These are phyloP conservation scores for Nysson spinosus DNA, from an alignment of 2,888 invertebrate species.

Conservation along the genomic window DNA sequence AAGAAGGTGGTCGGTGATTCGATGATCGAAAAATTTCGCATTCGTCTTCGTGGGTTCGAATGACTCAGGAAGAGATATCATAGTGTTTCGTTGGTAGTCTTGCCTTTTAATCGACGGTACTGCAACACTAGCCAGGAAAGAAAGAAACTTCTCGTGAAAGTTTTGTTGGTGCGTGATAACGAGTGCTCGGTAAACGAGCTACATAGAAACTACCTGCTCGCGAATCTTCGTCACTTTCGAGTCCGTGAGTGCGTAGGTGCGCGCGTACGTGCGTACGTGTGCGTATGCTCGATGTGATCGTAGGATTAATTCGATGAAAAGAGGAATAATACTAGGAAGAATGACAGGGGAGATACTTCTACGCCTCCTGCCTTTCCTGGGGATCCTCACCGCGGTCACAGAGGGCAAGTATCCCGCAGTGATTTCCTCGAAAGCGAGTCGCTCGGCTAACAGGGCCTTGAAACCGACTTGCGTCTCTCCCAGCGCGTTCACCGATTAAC, in stretches of 20 bases:
- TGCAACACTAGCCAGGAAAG: no score
- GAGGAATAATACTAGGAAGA: slow-evolving; percentile 58
- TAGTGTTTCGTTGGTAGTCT: no score
- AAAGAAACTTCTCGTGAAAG: slow-evolving; percentile 55
- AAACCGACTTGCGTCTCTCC: no score
- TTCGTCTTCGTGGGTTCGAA: no score
- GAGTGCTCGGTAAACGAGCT: slow-evolving; percentile 45
- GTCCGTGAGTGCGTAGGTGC: no score
- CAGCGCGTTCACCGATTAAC: no score
- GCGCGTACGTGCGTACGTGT: slow-evolving; percentile 30
- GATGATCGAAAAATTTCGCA: no score
- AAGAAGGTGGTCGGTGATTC: no score
- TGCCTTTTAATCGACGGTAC: no score
- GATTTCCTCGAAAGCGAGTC: background rate
- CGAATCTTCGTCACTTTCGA: no score
- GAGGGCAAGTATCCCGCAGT: slow-evolving; percentile 62
- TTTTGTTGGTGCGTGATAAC: slow-evolving; percentile 48
- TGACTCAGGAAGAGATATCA: no score
- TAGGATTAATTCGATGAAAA: slow-evolving; percentile 10
- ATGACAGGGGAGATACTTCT: slow-evolving; percentile 65
- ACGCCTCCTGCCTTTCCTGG: slow-evolving; percentile 67
- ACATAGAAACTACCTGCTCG: slow-evolving; percentile 12
- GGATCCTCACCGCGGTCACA: slow-evolving; percentile 61
- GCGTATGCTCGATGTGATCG: slow-evolving; percentile 61
- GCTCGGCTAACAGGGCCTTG: background rate